Base-by-base conservation (phyloP, 2,113 vertebrate species). In the Malurus melanocephalus region DNA sequence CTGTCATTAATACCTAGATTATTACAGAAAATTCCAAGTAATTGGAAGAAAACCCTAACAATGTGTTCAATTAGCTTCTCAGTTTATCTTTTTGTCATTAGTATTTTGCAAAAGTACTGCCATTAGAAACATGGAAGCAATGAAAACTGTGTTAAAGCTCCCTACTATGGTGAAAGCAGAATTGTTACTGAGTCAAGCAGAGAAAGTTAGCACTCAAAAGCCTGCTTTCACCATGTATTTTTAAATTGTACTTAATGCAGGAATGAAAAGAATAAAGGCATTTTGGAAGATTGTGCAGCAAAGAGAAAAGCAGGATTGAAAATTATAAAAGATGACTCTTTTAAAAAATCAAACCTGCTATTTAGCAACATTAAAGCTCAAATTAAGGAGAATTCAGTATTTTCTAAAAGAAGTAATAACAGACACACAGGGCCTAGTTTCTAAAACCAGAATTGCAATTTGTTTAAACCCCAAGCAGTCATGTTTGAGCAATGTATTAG, bases 321-420 rank as follows among this genome's bases (percentile, higher is more conserved):
- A 79, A 93, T 51, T 71, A 61, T 65, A 93, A 94, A 95, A 87
- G 48, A 56, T 66, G 46, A 87, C 82, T 88, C 65, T 85, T 93
- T 81, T 94, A 89, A 95, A 94, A 75, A 43, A 95, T 96, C 97
- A 97, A 98, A 96, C 97, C 97, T 98, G 97, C 97, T 97, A 94
- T 62, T 96, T 92, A 97, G 96, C 96, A 96, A 96, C 96, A 97
- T 97, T 95, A 96, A 98, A 98, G 97, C 97, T 98, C 96, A 96
- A 88, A 95, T 90, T 87, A 83, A 97, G 85, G 94, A 94, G 89
- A 94, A 90, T 60, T 85, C 85, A 85, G 35, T 56, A 67, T 80
- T 92, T 90, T 40, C 73, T 85, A 75, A 74, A 87, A 65, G 35
- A 82, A 80, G 65, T 69, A 90, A 46, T 80, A 93, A 64, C 4